Base-by-base conservation (phyloP, 2,888 invertebrate species). In the Cosmopolites sordidus region DNA sequence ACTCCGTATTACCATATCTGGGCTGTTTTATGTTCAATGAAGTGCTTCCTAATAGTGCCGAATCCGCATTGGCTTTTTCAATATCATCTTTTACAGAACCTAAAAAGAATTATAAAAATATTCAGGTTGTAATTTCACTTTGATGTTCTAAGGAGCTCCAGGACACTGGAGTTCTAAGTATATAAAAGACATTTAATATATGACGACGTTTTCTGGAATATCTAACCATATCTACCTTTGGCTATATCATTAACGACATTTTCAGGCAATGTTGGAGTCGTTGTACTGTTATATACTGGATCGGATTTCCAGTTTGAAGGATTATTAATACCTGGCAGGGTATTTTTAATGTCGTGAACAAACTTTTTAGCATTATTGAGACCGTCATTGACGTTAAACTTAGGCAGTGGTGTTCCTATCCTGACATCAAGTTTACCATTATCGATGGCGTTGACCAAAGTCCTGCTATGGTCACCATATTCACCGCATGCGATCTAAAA, bases 381-480 rank as follows among this genome's bases (percentile, higher is more conserved):
- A 4, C 68, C 66, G 45, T 81, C 81, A 6, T 42, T 51, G 8
- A 62, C 59, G 43, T 58, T 58, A 16, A 64, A 27, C 1, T 77
- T 81, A 0, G 87, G 84, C 70, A 87, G 86, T 0, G 85, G 82
- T 60, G 80, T 76, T n/a, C 85, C 83, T 29, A 80, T 81, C 61
- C 89, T 83, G 65, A 91, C 88, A 66, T 92, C 90, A 62, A 84
- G 80, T 67, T 86, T 84, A 47, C 93, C 92, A 71, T 91, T 91
- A 60, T 87, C 83, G 47, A 94, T 91, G 5, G 93, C 92, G 6
- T 83, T 82, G 4, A 93, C 92, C 47, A 94, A 76, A 65, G 85
- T 89, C 60, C 84, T 82, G 1, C 87, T 89, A 67, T 93, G 88
- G 68, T 93, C 91, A 48, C 97, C 97, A 71, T 96, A 94, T 73